Conservation (phyloP, 2,888 invertebrate species). For the Anarsia innoxiella region DNA sequence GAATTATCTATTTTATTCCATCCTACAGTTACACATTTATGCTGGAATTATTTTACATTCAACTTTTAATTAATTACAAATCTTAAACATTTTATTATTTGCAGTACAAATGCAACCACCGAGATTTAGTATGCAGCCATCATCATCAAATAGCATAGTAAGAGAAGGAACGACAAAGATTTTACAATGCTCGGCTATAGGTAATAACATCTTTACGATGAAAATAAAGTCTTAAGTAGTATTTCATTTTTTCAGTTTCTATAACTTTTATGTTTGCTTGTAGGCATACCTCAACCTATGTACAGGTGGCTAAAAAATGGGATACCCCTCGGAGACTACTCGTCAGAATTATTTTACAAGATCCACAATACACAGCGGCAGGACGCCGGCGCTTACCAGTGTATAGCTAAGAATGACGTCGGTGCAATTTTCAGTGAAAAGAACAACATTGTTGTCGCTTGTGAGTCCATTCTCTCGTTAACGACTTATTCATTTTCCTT, state of each 20-base stretch:
- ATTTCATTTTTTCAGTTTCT: not conserved
- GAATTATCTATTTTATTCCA: too few species aligned
- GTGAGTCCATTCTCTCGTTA: constrained; percentile 78
- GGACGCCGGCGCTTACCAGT: constrained; percentile 94
- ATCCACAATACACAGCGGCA: constrained; percentile 86
- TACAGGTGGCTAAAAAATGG: constrained; percentile 96
- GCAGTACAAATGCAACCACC: constrained; percentile 84
- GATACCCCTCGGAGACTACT: constrained; percentile 84
- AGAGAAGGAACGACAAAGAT: constrained; percentile 93
- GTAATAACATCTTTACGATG: constrained; percentile 68
- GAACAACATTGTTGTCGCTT: constrained; percentile 91
- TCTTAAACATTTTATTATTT: constrained; percentile 28
- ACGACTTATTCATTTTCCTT: constrained; percentile 22
- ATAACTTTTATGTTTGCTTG: constrained; percentile 27
- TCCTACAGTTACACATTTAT: too few species aligned
- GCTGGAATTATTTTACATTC: too few species aligned
- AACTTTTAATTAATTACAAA: not conserved
- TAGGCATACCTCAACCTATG: constrained; percentile 93
- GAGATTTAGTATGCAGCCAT: constrained; percentile 89
- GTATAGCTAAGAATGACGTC: constrained; percentile 92
- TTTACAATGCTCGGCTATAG: constrained; percentile 92
- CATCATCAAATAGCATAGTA: constrained; percentile 89
- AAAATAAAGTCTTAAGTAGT: not conserved
- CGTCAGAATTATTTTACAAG: constrained; percentile 87
- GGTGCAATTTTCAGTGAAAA: constrained; percentile 95